Evolutionary conservation across 2,113 vertebrate genomes (phyloP).

Genomic region (Tupaia tana): DNA sequence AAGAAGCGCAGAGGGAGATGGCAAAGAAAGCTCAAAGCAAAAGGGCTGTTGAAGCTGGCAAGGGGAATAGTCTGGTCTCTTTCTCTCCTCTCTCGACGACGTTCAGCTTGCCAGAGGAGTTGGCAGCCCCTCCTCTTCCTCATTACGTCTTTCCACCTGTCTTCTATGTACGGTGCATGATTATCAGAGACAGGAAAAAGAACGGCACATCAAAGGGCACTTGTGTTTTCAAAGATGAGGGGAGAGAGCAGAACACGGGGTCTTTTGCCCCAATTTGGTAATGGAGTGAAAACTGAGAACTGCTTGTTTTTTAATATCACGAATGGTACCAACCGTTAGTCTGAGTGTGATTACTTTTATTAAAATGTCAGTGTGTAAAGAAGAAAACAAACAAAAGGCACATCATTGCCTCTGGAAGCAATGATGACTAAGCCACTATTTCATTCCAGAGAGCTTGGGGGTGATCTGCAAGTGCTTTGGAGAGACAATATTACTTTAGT

Average conservation of each 20-base stretch:
- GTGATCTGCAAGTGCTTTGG: not conserved
- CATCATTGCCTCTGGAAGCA: not conserved
- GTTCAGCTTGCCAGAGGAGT: not conserved
- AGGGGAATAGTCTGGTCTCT: not conserved
- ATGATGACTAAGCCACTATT: not conserved
- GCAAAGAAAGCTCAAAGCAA: not conserved
- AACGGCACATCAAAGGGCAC: not conserved
- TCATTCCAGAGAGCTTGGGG: not conserved
- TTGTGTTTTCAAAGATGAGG: not conserved
- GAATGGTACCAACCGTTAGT: not conserved
- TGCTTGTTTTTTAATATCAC: not conserved
- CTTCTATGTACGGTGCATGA: not conserved
- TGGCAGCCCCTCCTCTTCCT: not conserved
- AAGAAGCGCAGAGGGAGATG: not conserved
- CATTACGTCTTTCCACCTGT: not conserved
- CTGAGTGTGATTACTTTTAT: not conserved
- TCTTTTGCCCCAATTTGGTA: not conserved
- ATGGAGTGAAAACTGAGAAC: slow-evolving; percentile 32
- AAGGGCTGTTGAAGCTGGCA: not conserved
- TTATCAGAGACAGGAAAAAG: not conserved
- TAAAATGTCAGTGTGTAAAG: slow-evolving; percentile 18
- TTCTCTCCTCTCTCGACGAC: not conserved
- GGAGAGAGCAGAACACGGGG: not conserved
- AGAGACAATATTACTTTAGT: not conserved
- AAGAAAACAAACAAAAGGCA: slow-evolving; percentile 37